Conservation (phyloP, 1,140 invertebrate species). For the Hormaphis cornu region DNA sequence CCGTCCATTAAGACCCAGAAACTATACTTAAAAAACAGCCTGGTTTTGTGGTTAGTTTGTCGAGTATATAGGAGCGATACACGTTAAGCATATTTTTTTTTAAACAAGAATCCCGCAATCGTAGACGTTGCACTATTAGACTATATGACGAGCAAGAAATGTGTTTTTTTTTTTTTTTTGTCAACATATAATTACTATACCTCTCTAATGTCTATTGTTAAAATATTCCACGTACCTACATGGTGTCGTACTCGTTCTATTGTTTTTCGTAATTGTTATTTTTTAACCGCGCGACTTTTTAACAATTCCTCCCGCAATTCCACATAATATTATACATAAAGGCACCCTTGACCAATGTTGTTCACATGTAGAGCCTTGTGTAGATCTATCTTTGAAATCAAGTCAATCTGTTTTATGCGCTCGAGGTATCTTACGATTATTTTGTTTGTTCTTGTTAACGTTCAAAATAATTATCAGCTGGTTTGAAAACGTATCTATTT, state of each 20-base stretch:
- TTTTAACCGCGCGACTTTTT: neutral
- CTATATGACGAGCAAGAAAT: neutral
- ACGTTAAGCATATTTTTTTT: too few species aligned
- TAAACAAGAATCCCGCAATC: too few species aligned
- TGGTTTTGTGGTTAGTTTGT: too few species aligned
- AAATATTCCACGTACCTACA: neutral
- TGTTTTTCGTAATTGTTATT: slow-evolving; percentile 4
- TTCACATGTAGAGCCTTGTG: neutral
- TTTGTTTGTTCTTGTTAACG: too few species aligned
- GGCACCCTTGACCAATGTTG: slow-evolving; percentile 12
- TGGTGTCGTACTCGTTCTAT: neutral
- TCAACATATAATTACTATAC: neutral
- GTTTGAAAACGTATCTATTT: too few species aligned
- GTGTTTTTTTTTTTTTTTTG: slow-evolving; percentile 7
- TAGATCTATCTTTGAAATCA: slow-evolving; percentile 6
- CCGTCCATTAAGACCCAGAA: too few species aligned
- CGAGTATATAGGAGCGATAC: too few species aligned
- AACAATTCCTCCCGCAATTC: slow-evolving; percentile 19
- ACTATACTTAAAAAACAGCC: too few species aligned
- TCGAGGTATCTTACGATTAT: neutral
- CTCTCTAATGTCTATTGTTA: slow-evolving; percentile 11
- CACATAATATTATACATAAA: neutral
- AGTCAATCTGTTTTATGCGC: neutral
- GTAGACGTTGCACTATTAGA: too few species aligned
- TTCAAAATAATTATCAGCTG: too few species aligned